Percentiles rank a stretch among this genome's conserved stretches.
Conservation (phyloP, 2,888 invertebrate genomes). For the Amphipyra berbera region DNA sequence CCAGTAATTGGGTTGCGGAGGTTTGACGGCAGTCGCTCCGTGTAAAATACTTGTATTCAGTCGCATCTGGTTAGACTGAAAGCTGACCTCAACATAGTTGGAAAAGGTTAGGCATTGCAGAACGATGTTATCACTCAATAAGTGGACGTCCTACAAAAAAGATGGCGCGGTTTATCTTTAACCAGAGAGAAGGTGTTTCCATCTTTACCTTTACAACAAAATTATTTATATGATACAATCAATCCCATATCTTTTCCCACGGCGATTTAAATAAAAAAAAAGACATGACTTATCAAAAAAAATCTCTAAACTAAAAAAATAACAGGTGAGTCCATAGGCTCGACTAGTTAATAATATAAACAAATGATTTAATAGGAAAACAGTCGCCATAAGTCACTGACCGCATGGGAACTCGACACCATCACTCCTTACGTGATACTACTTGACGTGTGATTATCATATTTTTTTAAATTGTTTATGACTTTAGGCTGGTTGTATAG, state of each 20-base stretch:
- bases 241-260: constrained; percentile 1
- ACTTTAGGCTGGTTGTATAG: background rate
- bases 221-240: too few relatives aligned
- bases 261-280: background rate
- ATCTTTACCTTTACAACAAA: too few relatives aligned
- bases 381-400: constrained; percentile 51
- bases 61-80: too few relatives aligned
- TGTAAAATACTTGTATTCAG: too few relatives aligned
- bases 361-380: constrained; percentile 58
- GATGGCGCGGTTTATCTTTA: too few relatives aligned
- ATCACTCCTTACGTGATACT: constrained; percentile 51
- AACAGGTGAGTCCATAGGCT: constrained; percentile 34
- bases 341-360: constrained; percentile 48
- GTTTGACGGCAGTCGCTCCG: too few relatives aligned
- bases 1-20: too few relatives aligned
- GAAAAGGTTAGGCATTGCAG: too few relatives aligned
- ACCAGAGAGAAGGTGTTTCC: too few relatives aligned
- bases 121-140: too few relatives aligned
- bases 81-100: too few relatives aligned
- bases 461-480: constrained; percentile 24
- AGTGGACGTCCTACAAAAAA: too few relatives aligned
- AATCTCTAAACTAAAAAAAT: constrained; percentile 1
- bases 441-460: constrained; percentile 49
- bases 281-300: background rate
- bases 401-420: constrained; percentile 64